A percentile compares a stretch with the other conserved stretches of the same genome.
These are phyloP conservation scores for Zingel zingel DNA, from an alignment of 2,113 vertebrate genomes.

Conservation along the genomic window DNA sequence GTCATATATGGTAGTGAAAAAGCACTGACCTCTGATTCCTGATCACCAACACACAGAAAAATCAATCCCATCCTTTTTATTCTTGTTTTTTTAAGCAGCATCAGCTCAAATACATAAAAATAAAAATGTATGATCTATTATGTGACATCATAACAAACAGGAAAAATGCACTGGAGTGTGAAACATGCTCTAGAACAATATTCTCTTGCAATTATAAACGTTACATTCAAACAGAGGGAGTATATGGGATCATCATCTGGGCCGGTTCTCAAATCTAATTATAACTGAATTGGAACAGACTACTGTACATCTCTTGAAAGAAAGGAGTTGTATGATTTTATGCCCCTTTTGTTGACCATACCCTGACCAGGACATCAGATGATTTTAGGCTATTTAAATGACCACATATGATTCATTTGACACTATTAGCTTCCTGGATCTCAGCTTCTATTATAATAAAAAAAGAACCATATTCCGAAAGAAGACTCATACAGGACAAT, in stretches of 20 bases:
- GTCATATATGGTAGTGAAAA: neutral
- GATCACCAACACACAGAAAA: neutral
- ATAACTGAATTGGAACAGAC: neutral
- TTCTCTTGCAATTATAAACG: neutral
- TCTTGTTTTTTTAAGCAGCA: neutral
- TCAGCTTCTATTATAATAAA: neutral
- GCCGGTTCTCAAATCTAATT: neutral
- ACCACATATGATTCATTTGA: neutral
- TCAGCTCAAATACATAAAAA: neutral
- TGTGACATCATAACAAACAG: neutral
- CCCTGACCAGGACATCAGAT: neutral
- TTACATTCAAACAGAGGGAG: neutral
- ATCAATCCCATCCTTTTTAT: neutral
- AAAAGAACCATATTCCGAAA: no score
- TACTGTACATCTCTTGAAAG: neutral
- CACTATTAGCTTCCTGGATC: neutral
- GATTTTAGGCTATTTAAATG: neutral
- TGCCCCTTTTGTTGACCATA: neutral
- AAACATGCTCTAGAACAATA: neutral
- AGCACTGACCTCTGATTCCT: constrained; percentile 15
- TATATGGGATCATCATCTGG: neutral
- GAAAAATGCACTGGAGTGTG: neutral
- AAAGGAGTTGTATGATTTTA: neutral
- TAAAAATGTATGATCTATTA: neutral
- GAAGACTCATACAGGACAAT: no score